These are phyloP conservation scores for Lycophotia porphyrea DNA, from an alignment of 2,888 invertebrate genomes.

Conservation along the genomic window DNA sequence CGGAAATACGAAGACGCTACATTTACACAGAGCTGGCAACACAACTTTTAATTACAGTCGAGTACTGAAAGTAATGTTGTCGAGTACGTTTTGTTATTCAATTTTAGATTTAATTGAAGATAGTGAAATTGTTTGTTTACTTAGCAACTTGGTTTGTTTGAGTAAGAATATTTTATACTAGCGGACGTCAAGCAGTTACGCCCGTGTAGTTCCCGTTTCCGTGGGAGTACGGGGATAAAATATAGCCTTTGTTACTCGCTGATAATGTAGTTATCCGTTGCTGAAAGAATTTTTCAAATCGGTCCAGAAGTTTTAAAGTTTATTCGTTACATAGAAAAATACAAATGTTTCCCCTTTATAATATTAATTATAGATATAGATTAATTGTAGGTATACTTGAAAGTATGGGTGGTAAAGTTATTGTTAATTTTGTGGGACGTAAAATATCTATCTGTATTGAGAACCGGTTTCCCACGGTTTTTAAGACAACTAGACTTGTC, in stretches of 20 bases:
- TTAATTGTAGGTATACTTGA: background rate
- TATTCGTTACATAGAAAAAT: too few relatives aligned
- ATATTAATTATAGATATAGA: too few relatives aligned
- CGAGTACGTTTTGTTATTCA: constrained; percentile 35
- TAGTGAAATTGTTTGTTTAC: constrained; percentile 36
- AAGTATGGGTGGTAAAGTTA: background rate
- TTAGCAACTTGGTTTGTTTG: constrained; percentile 21
- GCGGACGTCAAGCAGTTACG: too few relatives aligned
- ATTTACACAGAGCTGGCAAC: constrained; percentile 56
- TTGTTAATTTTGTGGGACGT: background rate
- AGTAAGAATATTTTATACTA: constrained; percentile 7
- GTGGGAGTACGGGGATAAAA: too few relatives aligned
- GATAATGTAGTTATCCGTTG: too few relatives aligned
- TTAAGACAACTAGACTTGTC: background rate
- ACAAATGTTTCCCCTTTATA: too few relatives aligned
- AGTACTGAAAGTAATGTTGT: constrained; percentile 44
- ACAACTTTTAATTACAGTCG: constrained; percentile 64
- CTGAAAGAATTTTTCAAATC: too few relatives aligned
- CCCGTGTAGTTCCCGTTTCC: too few relatives aligned
- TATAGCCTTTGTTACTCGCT: too few relatives aligned
- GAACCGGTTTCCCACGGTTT: background rate
- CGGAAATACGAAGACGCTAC: constrained; percentile 59
- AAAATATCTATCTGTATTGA: background rate
- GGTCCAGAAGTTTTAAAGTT: too few relatives aligned
- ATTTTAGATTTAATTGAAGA: constrained; percentile 54